Evolutionary conservation across 2,113 vertebrate species (phyloP).

Genomic region (Halcyon malimbica): DNA sequence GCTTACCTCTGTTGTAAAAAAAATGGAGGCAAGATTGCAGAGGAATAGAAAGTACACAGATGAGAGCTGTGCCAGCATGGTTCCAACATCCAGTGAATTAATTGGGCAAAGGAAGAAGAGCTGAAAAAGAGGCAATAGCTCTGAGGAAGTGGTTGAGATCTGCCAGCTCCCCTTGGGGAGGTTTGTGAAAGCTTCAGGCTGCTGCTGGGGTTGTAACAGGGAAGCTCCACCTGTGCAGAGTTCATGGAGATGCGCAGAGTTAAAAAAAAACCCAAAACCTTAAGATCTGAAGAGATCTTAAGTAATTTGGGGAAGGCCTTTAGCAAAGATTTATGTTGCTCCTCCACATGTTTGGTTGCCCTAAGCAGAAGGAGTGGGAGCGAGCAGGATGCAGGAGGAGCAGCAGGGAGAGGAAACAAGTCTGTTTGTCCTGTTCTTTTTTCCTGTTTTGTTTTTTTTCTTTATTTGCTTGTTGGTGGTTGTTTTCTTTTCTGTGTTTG

Average conservation of each 20-base stretch:
- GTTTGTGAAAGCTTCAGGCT: not conserved
- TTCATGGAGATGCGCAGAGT: not conserved
- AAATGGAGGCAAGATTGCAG: not conserved
- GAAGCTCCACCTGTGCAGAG: not conserved
- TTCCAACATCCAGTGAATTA: not conserved
- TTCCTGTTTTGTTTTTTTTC: no score
- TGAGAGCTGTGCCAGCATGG: not conserved
- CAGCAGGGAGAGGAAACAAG: not conserved
- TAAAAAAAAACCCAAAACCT: not conserved
- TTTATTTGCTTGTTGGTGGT: no score
- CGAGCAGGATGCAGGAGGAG: not conserved
- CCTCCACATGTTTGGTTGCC: fast-evolving
- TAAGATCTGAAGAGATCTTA: not conserved
- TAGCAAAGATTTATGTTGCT: not conserved
- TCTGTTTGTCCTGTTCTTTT: no score
- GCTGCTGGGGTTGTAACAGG: not conserved
- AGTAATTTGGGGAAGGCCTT: not conserved
- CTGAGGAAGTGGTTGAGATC: not conserved
- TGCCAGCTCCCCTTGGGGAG: not conserved
- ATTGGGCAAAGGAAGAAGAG: not conserved
- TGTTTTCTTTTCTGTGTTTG: not conserved
- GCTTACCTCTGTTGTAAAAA: not conserved
- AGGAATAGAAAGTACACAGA: not conserved
- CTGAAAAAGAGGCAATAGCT: not conserved
- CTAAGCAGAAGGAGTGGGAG: not conserved